Evolutionary conservation across 1,140 invertebrate genomes (phyloP).

Genomic region (Zophobas morio): DNA sequence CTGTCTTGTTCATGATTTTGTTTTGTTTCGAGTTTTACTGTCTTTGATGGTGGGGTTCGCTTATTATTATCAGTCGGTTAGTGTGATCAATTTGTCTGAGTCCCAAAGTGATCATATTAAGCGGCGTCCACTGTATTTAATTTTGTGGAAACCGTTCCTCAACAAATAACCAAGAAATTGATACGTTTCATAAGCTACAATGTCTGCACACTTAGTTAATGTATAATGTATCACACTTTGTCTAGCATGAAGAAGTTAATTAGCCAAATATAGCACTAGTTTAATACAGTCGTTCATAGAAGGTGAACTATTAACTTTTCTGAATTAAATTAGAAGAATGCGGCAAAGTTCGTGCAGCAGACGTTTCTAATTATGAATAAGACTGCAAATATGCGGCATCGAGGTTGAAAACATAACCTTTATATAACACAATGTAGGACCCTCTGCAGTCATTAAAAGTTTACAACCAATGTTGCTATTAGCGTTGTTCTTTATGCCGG

Average conservation of each 20-base stretch:
- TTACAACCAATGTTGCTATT: constrained; percentile 58
- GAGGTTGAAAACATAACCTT: constrained; percentile 40
- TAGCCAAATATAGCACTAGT: not conserved
- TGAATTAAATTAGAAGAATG: constrained; percentile 14
- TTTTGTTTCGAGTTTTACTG: too few species aligned
- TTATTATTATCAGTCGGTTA: too few species aligned
- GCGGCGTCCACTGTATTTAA: too few species aligned
- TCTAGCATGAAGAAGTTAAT: not conserved
- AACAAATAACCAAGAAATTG: too few species aligned
- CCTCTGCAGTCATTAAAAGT: constrained; percentile 54
- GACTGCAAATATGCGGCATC: constrained; percentile 36
- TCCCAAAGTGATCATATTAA: too few species aligned
- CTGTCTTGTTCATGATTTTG: too few species aligned
- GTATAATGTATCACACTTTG: too few species aligned
- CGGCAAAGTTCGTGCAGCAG: constrained; percentile 30
- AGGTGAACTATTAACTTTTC: not conserved
- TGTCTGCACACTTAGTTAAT: too few species aligned
- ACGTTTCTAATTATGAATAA: constrained; percentile 38
- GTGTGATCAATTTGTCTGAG: too few species aligned
- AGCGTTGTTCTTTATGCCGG: constrained; percentile 57
- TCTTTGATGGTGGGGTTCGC: too few species aligned
- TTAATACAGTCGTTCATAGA: not conserved
- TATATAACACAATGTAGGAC: constrained; percentile 52
- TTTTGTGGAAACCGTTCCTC: too few species aligned
- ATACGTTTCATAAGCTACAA: too few species aligned